phyloP scores from a whole-genome alignment of 2,888 invertebrate species.

The Protonemura montana region DNA sequence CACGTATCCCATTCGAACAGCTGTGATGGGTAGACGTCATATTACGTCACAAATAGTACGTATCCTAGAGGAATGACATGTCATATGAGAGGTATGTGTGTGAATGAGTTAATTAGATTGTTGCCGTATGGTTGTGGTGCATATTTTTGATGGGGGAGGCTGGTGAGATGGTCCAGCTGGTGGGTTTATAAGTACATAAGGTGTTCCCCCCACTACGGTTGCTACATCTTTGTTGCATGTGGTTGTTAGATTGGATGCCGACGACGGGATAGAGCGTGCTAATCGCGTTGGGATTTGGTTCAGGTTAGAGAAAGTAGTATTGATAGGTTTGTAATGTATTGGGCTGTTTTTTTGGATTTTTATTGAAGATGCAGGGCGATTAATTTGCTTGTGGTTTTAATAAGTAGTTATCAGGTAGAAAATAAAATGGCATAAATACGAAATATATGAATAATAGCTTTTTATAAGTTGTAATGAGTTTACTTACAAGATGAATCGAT shows the following conservation, averaged over 20 bases:
- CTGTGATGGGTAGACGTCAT: slow-evolving; percentile 2
- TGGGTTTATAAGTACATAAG: background rate
- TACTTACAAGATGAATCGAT: too few relatives aligned
- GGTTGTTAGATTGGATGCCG: background rate
- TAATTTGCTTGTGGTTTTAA: background rate
- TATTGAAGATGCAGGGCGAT: background rate
- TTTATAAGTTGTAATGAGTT: too few relatives aligned
- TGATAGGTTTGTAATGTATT: background rate
- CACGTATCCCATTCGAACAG: slow-evolving; percentile 16
- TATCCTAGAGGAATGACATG: background rate
- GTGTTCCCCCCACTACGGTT: background rate
- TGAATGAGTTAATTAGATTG: background rate
- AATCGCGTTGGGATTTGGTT: too few relatives aligned
- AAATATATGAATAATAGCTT: too few relatives aligned
- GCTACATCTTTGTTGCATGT: slow-evolving; percentile 20
- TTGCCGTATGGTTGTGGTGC: background rate
- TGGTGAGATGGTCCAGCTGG: slow-evolving; percentile 13
- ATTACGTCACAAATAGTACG: background rate
- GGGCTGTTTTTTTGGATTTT: background rate
- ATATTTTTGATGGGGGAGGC: background rate
- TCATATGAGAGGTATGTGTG: background rate
- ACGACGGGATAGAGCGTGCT: too few relatives aligned
- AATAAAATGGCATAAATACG: too few relatives aligned
- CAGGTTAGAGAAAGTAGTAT: background rate
- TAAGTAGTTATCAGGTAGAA: too few relatives aligned